Evolutionary conservation across 2,113 vertebrate genomes (phyloP).

Genomic region (Podarcis raffonei): DNA sequence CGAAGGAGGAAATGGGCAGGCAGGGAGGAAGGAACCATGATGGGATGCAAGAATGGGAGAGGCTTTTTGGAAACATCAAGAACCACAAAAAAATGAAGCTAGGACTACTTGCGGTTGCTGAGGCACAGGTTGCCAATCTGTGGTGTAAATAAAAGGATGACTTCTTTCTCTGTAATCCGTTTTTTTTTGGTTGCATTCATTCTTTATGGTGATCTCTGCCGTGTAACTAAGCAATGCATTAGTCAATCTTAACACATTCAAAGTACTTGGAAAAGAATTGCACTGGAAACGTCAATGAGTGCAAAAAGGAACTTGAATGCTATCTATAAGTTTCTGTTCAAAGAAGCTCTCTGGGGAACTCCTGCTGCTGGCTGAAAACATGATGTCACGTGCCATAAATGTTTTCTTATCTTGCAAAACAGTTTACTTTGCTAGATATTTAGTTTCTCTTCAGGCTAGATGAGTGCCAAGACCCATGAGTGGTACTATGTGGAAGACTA

Average conservation of each 20-base stretch:
- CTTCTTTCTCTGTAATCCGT: background rate
- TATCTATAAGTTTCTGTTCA: constrained; percentile 37
- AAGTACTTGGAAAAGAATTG: constrained; percentile 28
- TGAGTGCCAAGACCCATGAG: background rate
- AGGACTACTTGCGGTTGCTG: too few relatives aligned
- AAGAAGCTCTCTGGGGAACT: constrained; percentile 23
- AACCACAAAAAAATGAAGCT: too few relatives aligned
- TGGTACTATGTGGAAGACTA: background rate
- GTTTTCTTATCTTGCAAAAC: constrained; percentile 4
- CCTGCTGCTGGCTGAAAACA: constrained; percentile 31
- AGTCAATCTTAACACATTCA: constrained; percentile 41
- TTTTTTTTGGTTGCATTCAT: constrained; percentile 7
- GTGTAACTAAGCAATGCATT: constrained; percentile 26
- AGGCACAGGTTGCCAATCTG: too few relatives aligned
- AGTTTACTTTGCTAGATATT: background rate
- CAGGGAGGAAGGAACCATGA: too few relatives aligned
- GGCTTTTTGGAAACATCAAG: too few relatives aligned
- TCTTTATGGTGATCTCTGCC: constrained; percentile 17
- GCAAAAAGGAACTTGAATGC: constrained; percentile 39
- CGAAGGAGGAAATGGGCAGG: too few relatives aligned
- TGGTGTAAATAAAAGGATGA: constrained; percentile 1
- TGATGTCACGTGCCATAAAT: constrained; percentile 28
- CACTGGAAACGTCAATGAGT: constrained; percentile 40
- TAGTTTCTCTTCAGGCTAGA: background rate
- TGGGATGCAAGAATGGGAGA: too few relatives aligned